These are phyloP conservation scores for Pyralis farinalis DNA, from an alignment of 2,888 invertebrate species.

Conservation along the genomic window DNA sequence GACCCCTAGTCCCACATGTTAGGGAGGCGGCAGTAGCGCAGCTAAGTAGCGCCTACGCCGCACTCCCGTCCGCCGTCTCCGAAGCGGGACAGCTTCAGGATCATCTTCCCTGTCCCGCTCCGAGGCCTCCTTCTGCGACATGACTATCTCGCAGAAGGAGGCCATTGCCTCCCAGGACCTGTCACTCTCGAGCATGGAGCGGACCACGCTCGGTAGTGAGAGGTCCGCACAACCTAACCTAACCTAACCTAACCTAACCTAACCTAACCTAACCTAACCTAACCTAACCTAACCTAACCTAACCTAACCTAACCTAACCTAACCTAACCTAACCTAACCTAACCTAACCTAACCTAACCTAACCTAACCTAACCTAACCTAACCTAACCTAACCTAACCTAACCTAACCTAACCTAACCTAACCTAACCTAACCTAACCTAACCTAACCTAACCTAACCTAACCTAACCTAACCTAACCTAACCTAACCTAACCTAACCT, in stretches of 20 bases:
- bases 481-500: constrained; percentile 22
- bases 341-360: constrained; percentile 22
- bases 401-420: constrained; percentile 20
- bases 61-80: too few relatives aligned
- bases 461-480: constrained; percentile 19
- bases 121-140: too few relatives aligned
- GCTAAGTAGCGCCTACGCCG: too few relatives aligned
- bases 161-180: too few relatives aligned
- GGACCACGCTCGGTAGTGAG: too few relatives aligned
- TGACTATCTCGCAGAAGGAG: too few relatives aligned
- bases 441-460: constrained; percentile 19
- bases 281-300: constrained; percentile 20
- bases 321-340: constrained; percentile 22
- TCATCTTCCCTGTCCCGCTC: too few relatives aligned
- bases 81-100: too few relatives aligned
- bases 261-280: constrained; percentile 12
- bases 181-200: too few relatives aligned
- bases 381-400: constrained; percentile 19
- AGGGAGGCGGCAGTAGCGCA: too few relatives aligned
- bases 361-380: constrained; percentile 22
- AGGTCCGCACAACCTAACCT: too few relatives aligned
- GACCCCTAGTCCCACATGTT: too few relatives aligned
- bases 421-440: constrained; percentile 19
- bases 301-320: constrained; percentile 23
- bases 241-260: constrained; percentile 18